A percentile compares a stretch with the other conserved stretches of the same genome.
phyloP scores from a whole-genome alignment of 2,113 vertebrate genomes.

The Rhinoderma darwinii region DNA sequence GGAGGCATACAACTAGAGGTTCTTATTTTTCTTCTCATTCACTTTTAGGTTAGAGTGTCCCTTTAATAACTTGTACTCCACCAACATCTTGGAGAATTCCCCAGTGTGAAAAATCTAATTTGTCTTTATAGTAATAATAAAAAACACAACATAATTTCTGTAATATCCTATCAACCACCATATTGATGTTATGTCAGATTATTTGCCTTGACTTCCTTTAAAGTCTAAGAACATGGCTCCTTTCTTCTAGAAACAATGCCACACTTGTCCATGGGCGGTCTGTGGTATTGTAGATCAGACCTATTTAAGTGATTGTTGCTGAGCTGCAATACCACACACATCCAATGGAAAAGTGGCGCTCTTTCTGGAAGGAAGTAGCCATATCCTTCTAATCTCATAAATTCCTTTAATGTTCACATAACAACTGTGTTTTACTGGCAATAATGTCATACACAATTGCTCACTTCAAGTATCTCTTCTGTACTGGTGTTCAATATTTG shows the following conservation, averaged over 20 bases:
- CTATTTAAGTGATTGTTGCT: too few relatives aligned
- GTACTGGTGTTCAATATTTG: neutral
- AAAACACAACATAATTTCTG: neutral
- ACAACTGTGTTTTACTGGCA: neutral
- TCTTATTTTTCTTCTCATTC: too few relatives aligned
- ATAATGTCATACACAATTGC: neutral
- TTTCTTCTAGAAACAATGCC: neutral
- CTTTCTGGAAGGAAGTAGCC: neutral
- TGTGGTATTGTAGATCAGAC: neutral
- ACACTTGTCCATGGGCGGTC: neutral
- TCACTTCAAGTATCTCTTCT: neutral
- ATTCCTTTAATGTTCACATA: neutral
- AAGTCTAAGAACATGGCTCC: neutral
- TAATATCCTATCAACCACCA: neutral
- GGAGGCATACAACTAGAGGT: too few relatives aligned
- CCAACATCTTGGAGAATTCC: neutral
- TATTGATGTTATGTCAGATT: neutral
- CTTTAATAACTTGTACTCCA: neutral
- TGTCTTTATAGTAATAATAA: too few relatives aligned
- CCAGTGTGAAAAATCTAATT: too few relatives aligned
- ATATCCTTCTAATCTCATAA: neutral
- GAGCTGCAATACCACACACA: neutral
- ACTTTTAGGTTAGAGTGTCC: too few relatives aligned
- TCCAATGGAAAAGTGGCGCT: too few relatives aligned
- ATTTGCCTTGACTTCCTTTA: neutral